A percentile compares a stretch with the other conserved stretches of the same genome.
Evolutionary conservation across 2,113 vertebrate genomes (phyloP).

Genomic region (Blennius ocellaris): DNA sequence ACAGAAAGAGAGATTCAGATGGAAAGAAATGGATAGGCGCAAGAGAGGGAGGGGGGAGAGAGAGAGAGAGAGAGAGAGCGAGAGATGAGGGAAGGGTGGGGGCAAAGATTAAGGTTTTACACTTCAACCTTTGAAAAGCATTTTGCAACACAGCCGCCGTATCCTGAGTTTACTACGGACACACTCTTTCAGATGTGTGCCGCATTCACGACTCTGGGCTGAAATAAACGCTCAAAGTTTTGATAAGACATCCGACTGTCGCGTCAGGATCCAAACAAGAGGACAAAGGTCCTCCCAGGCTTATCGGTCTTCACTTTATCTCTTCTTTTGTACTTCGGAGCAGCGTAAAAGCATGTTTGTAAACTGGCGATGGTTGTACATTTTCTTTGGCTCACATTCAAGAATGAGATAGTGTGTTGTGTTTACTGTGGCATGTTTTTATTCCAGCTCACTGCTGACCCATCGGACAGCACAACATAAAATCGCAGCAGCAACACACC

Average conservation of each 20-base stretch:
- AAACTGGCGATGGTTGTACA: conserved; percentile 60
- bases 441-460: conserved; percentile 44
- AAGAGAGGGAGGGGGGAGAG: conserved; percentile 1
- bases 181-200: conserved; percentile 59
- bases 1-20: conserved; percentile 47
- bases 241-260: conserved; percentile 65
- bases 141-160: conserved; percentile 69
- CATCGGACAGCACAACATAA: conserved; percentile 28
- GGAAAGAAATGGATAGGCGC: conserved; percentile 31
- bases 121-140: conserved; percentile 65
- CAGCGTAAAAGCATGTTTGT: conserved; percentile 63
- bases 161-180: conserved; percentile 58
- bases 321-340: conserved; percentile 63
- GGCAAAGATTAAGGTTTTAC: conserved; percentile 75
- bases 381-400: conserved; percentile 50
- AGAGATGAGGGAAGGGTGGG: background rate
- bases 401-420: conserved; percentile 18
- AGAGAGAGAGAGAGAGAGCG: conserved; percentile 14
- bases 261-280: conserved; percentile 52
- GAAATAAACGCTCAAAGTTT: conserved; percentile 65
- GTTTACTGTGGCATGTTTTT: conserved; percentile 21
- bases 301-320: conserved; percentile 65
- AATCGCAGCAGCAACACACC: background rate
- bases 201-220: conserved; percentile 44
- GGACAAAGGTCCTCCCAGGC: conserved; percentile 76